Base-by-base conservation (phyloP, 2,888 invertebrate species). In the Miltochrista miniata region DNA sequence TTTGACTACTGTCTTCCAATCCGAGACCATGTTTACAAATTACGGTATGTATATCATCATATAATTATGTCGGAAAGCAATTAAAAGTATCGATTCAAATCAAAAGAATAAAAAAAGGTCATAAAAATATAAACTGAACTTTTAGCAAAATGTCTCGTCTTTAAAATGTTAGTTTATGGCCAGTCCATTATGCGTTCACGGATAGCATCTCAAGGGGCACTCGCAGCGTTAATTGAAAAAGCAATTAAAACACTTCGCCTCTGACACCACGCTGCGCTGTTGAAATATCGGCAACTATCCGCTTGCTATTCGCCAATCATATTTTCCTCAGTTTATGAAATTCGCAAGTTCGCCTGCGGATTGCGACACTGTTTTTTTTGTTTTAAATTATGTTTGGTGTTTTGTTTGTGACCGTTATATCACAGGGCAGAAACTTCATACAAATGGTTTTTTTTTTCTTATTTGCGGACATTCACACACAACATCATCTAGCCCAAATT, bases 161-260 rank as follows among this genome's bases (percentile, higher is more conserved):
- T 15, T 48, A 5, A 7, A 14, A 0, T 8, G 33, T 51, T 52
- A 60, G 64, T 79, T 81, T 70, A 70, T 73, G 14, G 35, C 60
- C 60, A 69, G 61, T 79, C 82, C 81, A 83, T 84, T 83, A 82
- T 76, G 68, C 63, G 63, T 72, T 66, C 65, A 61, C 72, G 68
- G 75, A 74, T 72, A 63, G 68, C 76, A 73, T 72, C 70, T 70
- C 70, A 63, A 70, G 74, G 75, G 74, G 60, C 59, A 51, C 62
- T 65, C 73, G 70, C 63, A 48, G 58, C 75, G 75, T 80, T 87
- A 87, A 87, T 87, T 87, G 85, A 87, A 86, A 85, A 87, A 85
- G 83, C 85, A 87, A 88, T 87, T 86, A 86, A 83, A 77, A 61
- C 68, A 61, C 51, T 65, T 18, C 42, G 10, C n/a, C 69, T 56